Evolutionary conservation across 1,140 invertebrate genomes (phyloP), one percentile per base, ranked within the genome.

Genomic region (Drosophila subobscura): DNA sequence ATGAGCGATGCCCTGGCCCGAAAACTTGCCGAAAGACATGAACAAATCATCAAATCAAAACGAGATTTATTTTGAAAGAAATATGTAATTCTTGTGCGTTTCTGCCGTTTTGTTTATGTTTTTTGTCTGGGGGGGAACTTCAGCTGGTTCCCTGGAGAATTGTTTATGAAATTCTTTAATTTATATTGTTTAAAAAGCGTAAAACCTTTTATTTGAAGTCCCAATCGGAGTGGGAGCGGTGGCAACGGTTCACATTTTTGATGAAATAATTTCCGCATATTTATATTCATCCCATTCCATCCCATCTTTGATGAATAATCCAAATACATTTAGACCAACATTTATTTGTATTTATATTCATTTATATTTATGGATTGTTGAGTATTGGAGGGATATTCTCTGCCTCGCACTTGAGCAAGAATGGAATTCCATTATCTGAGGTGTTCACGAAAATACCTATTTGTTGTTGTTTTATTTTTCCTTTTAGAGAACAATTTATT

Each of bases 11-110:
- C 49, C 37, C 65, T 12, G 49, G 47, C 33, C 25, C 25, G 25
- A 27, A 55, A 54, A 68, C 61, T 54, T 54, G 66, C 66, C 66
- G 64, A 56, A 68, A 68, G 66, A 68, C 66, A 68, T 68, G 66
- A 68, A 68, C 66, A 68, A 68, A 68, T 68, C 66, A 68, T 68
- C 66, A 68, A 68, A 68, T 68, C 65, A 68, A 68, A 63, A 40
- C 42, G 63, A 41, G 29, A 68, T 68, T 68, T 68, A 67, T 68
- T 67, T 68, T 67, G 33, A 37, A 12, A 16, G 40, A 67, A 67
- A 68, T 46, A 68, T 68, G 51, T 55, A 67, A 68, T 45, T 55
- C 55, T 52, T 67, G 6, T 20, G 16, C 22, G 40, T 55, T 55
- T 68, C 29, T 41, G 49, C 44, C 23, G 47, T 33, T 57, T 47